Percentiles rank a stretch among this genome's conserved stretches.
These are phyloP conservation scores for Callipepla squamata DNA, from an alignment of 2,113 vertebrate genomes.

Conservation along the genomic window DNA sequence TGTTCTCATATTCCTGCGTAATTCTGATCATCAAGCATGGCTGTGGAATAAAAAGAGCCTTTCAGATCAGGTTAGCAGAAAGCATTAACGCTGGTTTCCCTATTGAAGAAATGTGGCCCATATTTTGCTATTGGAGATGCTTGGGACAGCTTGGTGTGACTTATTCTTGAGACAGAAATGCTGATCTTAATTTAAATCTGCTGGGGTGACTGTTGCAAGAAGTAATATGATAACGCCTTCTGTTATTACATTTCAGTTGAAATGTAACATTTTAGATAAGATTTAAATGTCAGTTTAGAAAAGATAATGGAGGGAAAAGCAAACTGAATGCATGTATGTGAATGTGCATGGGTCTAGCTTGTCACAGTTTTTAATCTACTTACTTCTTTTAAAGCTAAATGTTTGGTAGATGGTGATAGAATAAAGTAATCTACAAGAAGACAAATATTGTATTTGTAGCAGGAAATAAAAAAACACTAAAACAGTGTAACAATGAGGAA, in stretches of 20 bases:
- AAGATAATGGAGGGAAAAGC: background rate
- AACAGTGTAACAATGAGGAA: background rate
- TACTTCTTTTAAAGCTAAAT: background rate
- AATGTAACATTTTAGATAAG: background rate
- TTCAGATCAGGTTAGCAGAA: background rate
- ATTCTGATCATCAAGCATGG: accelerated
- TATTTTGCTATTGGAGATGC: background rate
- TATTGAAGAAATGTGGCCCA: background rate
- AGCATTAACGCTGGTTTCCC: background rate
- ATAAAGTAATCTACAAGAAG: background rate
- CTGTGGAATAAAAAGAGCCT: background rate
- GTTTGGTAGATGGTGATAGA: background rate
- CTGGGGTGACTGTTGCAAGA: background rate
- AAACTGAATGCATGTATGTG: background rate
- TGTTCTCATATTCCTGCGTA: background rate
- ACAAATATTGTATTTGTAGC: background rate
- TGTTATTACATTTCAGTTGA: background rate
- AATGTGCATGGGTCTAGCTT: background rate
- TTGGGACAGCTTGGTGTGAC: background rate
- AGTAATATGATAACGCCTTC: background rate
- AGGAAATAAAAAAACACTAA: background rate
- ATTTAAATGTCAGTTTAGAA: background rate
- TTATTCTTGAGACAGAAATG: background rate
- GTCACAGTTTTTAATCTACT: background rate
- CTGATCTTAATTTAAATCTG: background rate